Evolutionary conservation across 1,140 invertebrate species (phyloP), one percentile per base, ranked within the genome.

Genomic region (Bradynema listronoti): DNA sequence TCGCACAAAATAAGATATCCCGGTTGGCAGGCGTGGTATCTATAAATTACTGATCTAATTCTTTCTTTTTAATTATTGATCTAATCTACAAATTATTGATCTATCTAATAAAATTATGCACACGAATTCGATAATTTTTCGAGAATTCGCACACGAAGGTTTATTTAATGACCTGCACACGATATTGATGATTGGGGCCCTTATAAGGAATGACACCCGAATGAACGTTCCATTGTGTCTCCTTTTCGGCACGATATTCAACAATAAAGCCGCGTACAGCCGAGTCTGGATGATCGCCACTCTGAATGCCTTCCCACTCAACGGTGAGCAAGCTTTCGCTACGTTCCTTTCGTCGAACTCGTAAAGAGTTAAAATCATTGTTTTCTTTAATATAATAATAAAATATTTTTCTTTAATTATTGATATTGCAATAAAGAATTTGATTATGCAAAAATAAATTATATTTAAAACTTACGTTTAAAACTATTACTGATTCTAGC

Each of bases 301-400:
- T 78, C 56, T 77, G 74, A 52, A 77, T 77, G 24, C 74, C 74
- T 66, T 76, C 73, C 73, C 73, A 76, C 65, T 76, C 73, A 11
- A 76, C 76, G 11, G 73, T 76, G 32, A 76, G 43, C 45, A 76
- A 61, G 56, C 55, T 63, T 62, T 76, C 73, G 5, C 27, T 45
- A 24, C 33, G 24, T 9, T 30, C 33, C 50, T 55, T 22, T 4
- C 52, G 52, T 55, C 52, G 53, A 2, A 55, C 53, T 19, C 52
- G 22, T 14, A 55, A 30, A 49, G 46, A 39, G 19, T 14, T 39
- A n/a, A n/a, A n/a, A n/a, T n/a, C n/a, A n/a, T n/a, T n/a, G n/a
- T n/a, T n/a, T n/a, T n/a, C n/a, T n/a, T n/a, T n/a, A n/a, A n/a
- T n/a, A n/a, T n/a, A n/a, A n/a, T n/a, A n/a, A n/a, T n/a, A n/a